Evolutionary conservation across 2,113 vertebrate genomes (phyloP), one percentile per base, ranked within the genome.

Genomic region (Chamaetylas fuelleborni): DNA sequence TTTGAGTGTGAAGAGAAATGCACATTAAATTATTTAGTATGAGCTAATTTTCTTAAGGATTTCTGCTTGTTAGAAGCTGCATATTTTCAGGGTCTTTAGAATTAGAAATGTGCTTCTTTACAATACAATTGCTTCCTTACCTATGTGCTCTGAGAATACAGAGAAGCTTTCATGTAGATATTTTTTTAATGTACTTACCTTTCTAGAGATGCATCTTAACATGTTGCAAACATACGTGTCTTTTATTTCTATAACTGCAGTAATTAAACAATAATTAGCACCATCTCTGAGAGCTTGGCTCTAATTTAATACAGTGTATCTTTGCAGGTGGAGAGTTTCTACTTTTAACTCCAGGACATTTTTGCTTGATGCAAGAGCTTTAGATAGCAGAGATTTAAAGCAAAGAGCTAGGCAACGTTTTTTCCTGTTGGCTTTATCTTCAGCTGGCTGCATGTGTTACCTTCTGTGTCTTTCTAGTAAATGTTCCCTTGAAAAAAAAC

Each of bases 181-280:
- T 26, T 71, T 77, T 83, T 89, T 38, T 20, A 4, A 19, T 69
- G n/a, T 77, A 11, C 38, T 73, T 88, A 10, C 67, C n/a, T 93
- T 81, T 62, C n/a, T 87, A 56, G 62, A 36, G 36, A 28, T 82
- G 58, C 5, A 62, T 73, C 42, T 61, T 81, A 28, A 28, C 11
- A 14, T 51, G 22, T 50, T 94, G 20, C 47, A 73, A 79, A 62
- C 28, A 24, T 92, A 29, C 15, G 33, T 40, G 6, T 81, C 10
- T 81, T 13, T 29, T 80, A 14, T 81, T 91, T 81, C 56, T 70
- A 1, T 51, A 69, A 47, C n/a, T 93, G 60, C 31, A 66, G 58
- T 84, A 91, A 87, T 94, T 91, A 90, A 77, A 74, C 50, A 2
- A 36, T 86, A 86, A 66, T 94, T 93, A 95, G 13, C 19, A 47